Percentiles rank a stretch among this genome's conserved stretches.
These are phyloP conservation scores for Opisthocomus hoazin DNA, from an alignment of 2,113 vertebrate genomes.

Conservation along the genomic window DNA sequence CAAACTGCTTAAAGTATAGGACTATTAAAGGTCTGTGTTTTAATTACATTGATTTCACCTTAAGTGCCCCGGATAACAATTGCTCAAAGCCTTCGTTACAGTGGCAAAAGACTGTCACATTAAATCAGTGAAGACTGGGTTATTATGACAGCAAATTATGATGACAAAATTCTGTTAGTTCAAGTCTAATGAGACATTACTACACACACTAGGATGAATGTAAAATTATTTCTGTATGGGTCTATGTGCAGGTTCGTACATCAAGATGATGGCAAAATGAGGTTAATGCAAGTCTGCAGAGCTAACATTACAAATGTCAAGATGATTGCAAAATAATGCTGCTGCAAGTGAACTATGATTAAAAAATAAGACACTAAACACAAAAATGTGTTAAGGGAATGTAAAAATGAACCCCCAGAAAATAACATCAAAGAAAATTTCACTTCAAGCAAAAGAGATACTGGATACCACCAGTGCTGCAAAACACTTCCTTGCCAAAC, in stretches of 20 bases:
- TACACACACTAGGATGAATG: constrained; percentile 41
- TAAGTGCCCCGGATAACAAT: constrained; percentile 1
- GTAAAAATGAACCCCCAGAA: background rate
- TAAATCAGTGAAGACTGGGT: constrained; percentile 45
- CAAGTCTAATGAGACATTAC: constrained; percentile 65
- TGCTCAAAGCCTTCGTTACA: constrained; percentile 27
- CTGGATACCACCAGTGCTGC: background rate
- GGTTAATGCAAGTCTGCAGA: constrained; percentile 44
- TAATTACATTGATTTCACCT: constrained; percentile 46
- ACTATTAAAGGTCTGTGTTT: constrained; percentile 3
- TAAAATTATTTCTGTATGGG: constrained; percentile 34
- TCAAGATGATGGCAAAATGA: constrained; percentile 52
- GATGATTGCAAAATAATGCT: constrained; percentile 48
- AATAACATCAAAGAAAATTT: background rate
- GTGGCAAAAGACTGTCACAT: constrained; percentile 41
- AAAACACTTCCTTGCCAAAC: background rate
- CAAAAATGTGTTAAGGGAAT: background rate
- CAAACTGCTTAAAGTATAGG: background rate
- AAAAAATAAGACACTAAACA: constrained; percentile 26
- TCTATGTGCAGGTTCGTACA: constrained; percentile 34
- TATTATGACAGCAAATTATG: constrained; percentile 60
- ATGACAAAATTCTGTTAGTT: constrained; percentile 65
- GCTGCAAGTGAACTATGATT: constrained; percentile 18
- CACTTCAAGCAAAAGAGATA: background rate
- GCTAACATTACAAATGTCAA: constrained; percentile 36